Evolutionary conservation across 64 coral and sea anemone genomes (phyloP).

Genomic region (Actinia tenebrosa): DNA sequence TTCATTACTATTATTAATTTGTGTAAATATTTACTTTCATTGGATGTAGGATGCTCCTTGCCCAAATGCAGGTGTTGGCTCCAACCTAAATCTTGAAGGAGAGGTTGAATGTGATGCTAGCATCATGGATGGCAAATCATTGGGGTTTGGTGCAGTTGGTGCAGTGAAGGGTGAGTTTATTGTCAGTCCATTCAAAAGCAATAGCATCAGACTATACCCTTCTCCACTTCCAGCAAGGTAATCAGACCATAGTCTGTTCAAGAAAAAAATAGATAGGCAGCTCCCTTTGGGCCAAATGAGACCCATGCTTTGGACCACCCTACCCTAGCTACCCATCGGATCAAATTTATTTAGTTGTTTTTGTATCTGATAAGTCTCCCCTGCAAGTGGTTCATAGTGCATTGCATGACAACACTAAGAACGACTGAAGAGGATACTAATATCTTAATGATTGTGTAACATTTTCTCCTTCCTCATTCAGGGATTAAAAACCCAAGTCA

Average conservation of each 20-base stretch:
- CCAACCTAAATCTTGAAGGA: slow-evolving; percentile 63
- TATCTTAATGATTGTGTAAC: not conserved
- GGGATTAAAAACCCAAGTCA: slow-evolving; percentile 73
- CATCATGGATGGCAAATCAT: slow-evolving; percentile 80
- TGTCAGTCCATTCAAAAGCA: not conserved
- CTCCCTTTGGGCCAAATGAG: no score
- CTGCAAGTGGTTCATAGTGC: no score
- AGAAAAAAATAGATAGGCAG: not conserved
- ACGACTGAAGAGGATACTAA: no score
- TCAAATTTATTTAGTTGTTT: no score
- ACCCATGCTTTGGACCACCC: no score
- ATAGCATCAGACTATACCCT: not conserved
- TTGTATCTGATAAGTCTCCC: no score
- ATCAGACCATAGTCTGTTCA: not conserved
- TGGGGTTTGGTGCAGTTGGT: slow-evolving; percentile 86
- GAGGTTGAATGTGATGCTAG: slow-evolving; percentile 91
- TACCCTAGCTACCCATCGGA: no score
- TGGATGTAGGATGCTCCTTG: slow-evolving; percentile 62
- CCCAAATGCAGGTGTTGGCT: slow-evolving; percentile 82
- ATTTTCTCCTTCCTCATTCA: not conserved
- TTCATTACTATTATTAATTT: not conserved
- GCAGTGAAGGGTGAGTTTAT: slow-evolving; percentile 59
- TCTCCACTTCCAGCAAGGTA: no score
- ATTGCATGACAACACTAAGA: no score
- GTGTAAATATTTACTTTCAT: not conserved